Evolutionary conservation across 2,797 vertebrate genomes (phyloP).

Genomic region (Meriones psammophilus): DNA sequence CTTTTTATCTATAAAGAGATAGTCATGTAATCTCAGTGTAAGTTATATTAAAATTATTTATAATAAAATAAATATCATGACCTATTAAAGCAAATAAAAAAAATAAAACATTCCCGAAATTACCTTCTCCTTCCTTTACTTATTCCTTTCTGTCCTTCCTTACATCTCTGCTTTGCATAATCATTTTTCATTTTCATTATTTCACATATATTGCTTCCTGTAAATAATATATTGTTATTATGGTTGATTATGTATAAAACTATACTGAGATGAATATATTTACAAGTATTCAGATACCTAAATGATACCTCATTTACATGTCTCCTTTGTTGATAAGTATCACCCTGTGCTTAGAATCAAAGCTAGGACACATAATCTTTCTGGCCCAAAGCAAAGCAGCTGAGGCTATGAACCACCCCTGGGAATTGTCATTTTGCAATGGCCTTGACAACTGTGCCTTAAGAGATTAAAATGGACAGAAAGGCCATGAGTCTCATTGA

Average conservation of each 20-base stretch:
- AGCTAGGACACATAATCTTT: rapidly evolving
- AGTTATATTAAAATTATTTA: conserved; percentile 57
- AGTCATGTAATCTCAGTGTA: conserved; percentile 46
- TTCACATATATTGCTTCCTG: neutral
- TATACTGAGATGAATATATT: neutral
- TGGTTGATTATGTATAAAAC: neutral
- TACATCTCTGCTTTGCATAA: neutral
- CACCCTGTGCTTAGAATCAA: neutral
- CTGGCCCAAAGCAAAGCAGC: neutral
- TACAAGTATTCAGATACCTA: neutral
- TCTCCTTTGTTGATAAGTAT: neutral
- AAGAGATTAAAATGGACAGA: neutral
- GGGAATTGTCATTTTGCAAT: neutral
- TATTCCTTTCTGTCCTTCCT: neutral
- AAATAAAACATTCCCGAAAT: conserved; percentile 11
- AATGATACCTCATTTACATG: neutral
- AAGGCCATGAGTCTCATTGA: neutral
- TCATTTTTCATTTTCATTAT: neutral
- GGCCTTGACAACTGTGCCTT: neutral
- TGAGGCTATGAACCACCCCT: neutral
- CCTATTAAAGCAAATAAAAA: conserved; percentile 35
- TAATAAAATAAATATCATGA: conserved; percentile 66
- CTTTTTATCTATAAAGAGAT: conserved; percentile 56
- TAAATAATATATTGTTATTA: neutral
- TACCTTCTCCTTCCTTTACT: neutral